phyloP scores from a whole-genome alignment of 2,888 invertebrate genomes.

The Melieria omissa region DNA sequence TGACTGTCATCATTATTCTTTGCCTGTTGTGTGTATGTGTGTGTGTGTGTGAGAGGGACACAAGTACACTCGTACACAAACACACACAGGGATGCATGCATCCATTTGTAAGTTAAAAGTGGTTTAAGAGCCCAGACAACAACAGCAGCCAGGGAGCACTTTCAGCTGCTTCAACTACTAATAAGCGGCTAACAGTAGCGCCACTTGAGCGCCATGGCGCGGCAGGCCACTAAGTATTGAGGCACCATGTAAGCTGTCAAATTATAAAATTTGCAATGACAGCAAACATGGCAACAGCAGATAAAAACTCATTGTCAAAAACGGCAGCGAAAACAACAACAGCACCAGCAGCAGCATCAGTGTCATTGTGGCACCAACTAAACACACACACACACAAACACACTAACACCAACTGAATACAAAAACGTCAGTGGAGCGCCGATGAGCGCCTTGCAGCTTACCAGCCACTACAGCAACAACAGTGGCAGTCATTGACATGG shows the following conservation, averaged over 20 bases:
- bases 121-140: not conserved
- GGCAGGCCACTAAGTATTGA: constrained; percentile 34
- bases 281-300: constrained; percentile 57
- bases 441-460: not conserved
- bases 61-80: constrained; percentile 8
- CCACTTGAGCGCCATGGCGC: constrained; percentile 27
- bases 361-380: constrained; percentile 1
- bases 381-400: not conserved
- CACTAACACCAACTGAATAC: not conserved
- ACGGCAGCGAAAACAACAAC: not conserved
- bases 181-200: constrained; percentile 53
- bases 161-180: constrained; percentile 44
- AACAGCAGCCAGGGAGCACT: not conserved
- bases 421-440: constrained; percentile 16
- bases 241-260: constrained; percentile 63
- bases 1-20: constrained; percentile 56
- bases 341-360: not conserved
- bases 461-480: not conserved
- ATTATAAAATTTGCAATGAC: constrained; percentile 65
- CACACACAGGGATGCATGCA: not conserved
- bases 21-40: too few relatives aligned
- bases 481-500: constrained; percentile 14
- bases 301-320: constrained; percentile 33
- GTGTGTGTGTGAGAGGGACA: too few relatives aligned
- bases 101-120: too few relatives aligned